Evolutionary conservation across 2,888 invertebrate species (phyloP).

Genomic region (Melanostoma mellinum): DNA sequence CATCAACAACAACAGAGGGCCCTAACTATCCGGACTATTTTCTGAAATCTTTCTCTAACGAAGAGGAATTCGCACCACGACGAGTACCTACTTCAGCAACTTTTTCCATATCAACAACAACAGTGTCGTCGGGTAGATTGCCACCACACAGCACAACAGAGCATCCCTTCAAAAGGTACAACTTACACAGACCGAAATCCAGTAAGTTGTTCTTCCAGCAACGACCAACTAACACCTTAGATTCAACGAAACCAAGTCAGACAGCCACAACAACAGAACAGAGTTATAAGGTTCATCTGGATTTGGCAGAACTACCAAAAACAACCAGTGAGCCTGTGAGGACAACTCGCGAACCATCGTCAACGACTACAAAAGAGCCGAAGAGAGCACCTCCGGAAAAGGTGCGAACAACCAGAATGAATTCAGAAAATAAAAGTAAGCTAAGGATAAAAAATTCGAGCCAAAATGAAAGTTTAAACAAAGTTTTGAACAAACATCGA

Average conservation of each 20-base stretch:
- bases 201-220: conserved; percentile 58
- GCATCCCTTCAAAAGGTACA: conserved; percentile 53
- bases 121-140: conserved; percentile 26
- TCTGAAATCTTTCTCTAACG: conserved; percentile 73
- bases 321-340: conserved; percentile 26
- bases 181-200: conserved; percentile 60
- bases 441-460: conserved; percentile 47
- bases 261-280: conserved; percentile 29
- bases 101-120: neutral
- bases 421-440: conserved; percentile 38
- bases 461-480: conserved; percentile 40
- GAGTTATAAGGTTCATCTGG: neutral
- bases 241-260: neutral
- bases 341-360: conserved; percentile 14
- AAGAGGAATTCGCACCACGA: conserved; percentile 20
- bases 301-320: conserved; percentile 11
- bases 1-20: conserved; percentile 76
- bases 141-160: conserved; percentile 54
- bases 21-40: conserved; percentile 79
- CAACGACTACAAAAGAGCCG: conserved; percentile 32
- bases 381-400: conserved; percentile 29
- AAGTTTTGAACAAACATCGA: conserved; percentile 72
- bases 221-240: conserved; percentile 17
- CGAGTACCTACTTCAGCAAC: conserved; percentile 13
- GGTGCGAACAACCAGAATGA: conserved; percentile 37